These are phyloP conservation scores for Hypselothyrea guttata DNA, from an alignment of 2,888 invertebrate genomes.

Conservation along the genomic window DNA sequence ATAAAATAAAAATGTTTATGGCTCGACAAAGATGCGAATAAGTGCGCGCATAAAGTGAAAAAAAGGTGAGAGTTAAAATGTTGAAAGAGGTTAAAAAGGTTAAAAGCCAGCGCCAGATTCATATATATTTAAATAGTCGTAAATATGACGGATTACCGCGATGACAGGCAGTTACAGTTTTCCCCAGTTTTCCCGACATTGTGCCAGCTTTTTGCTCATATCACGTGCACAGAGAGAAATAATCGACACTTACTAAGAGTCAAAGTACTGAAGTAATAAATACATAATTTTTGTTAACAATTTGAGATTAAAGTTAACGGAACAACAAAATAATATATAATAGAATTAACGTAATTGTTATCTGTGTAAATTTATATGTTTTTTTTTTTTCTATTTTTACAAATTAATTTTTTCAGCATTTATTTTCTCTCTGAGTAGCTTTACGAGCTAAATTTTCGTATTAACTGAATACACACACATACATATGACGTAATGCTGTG, in stretches of 20 bases:
- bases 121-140: conserved; percentile 62
- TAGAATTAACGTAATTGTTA: too few species aligned
- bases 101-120: conserved; percentile 49
- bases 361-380: too few species aligned
- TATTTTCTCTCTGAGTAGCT: conserved; percentile 17
- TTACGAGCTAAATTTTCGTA: conserved; percentile 38
- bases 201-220: conserved; percentile 25
- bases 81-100: conserved; percentile 20
- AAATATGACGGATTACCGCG: conserved; percentile 66
- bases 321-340: too few species aligned
- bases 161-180: conserved; percentile 32
- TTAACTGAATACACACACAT: too few species aligned
- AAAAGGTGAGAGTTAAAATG: conserved; percentile 6
- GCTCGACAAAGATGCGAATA: conserved; percentile 16
- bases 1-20: conserved; percentile 40
- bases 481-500: not conserved
- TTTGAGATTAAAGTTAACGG: too few species aligned
- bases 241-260: too few species aligned
- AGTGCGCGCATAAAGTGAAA: conserved; percentile 24
- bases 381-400: too few species aligned
- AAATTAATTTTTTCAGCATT: too few species aligned
- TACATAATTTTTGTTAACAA: too few species aligned
- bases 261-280: too few species aligned
- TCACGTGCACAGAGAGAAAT: too few species aligned
- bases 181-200: conserved; percentile 18